A percentile compares a stretch with the other conserved stretches of the same genome.
These are phyloP conservation scores for Lutraria rhynchaena DNA, from an alignment of 1,140 invertebrate genomes.

Conservation along the genomic window DNA sequence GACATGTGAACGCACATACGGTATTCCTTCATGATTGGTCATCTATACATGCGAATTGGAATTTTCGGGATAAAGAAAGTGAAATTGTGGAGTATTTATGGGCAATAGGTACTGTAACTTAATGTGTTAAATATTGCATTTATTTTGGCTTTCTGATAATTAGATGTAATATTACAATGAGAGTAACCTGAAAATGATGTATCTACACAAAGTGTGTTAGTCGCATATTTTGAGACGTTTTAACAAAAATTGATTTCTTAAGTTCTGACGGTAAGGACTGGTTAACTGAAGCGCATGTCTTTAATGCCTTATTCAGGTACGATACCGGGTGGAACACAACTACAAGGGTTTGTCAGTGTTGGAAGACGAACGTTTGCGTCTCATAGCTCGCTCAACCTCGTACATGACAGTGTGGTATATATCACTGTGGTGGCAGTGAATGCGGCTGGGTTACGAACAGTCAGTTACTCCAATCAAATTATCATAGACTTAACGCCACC, in stretches of 20 bases:
- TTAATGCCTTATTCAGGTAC: conserved; percentile 67
- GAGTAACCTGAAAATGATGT: no score
- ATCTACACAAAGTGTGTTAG: no score
- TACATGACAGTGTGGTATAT: conserved; percentile 62
- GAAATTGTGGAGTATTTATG: conserved; percentile 66
- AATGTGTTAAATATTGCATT: background rate
- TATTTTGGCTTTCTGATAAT: no score
- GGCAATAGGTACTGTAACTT: conserved; percentile 65
- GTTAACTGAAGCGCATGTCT: no score
- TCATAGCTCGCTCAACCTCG: conserved; percentile 58
- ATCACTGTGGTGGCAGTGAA: conserved; percentile 72
- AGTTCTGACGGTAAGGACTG: no score
- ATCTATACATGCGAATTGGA: conserved; percentile 66
- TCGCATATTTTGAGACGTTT: no score
- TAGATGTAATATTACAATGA: no score
- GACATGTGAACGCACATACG: conserved; percentile 51
- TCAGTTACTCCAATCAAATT: conserved; percentile 64
- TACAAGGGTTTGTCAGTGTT: conserved; percentile 67
- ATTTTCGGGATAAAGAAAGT: conserved; percentile 63
- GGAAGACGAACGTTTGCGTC: conserved; percentile 64
- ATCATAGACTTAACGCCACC: conserved; percentile 69
- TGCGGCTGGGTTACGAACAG: conserved; percentile 65
- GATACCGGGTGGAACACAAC: conserved; percentile 66
- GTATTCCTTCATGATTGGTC: conserved; percentile 68
- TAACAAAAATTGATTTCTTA: no score